Base-by-base conservation (phyloP, 2,888 invertebrate genomes). In the Tachina fera region DNA sequence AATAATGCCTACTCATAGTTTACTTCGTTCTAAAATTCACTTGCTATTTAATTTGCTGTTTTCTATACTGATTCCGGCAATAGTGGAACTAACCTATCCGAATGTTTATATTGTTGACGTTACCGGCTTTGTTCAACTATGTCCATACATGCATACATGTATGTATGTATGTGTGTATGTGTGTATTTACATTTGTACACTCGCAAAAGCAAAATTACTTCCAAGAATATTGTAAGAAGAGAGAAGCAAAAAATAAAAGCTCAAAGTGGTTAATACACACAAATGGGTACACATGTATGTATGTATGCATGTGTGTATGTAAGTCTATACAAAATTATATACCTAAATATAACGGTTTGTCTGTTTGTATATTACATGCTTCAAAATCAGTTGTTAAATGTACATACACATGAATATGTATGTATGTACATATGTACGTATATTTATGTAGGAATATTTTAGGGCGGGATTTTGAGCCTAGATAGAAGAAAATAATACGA, bases 101-200 rank as follows among this genome's bases (percentile, higher is more conserved):
- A 83, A 70, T 79, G 68, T 63, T 74, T 70, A 83, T 75, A 78
- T 47, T 83, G 78, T 83, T 83, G 79, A 79, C 79, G 83, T 75
- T 83, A 75, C 79, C 83, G 78, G 53, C 68, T 67, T 68, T 49
- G 31, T 31, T n/a, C 31, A 31, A 13, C 5, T 47, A 47, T 47
- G 47, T 13, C 3, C 13, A 5, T 31, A 6, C 31, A 31, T 31
- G 6, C 31, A 31, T 31, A 6, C 8, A 47, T 47, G 47, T 47
- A 47, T 4, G n/a, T 8, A 4, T 47, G 47, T 47, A 47, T 47
- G 47, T 47, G 3, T 47, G 47, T 10, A 13, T 14, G 11, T 14
- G 14, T 47, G 4, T 3, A 53, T 3, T 19, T 53, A 53, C 53
- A 19, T 9, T 10, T 49, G 6, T 6, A 49, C 49, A 49, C 49